These are phyloP conservation scores for Ceyx cyanopectus DNA, from an alignment of 2,113 vertebrate genomes.

Conservation along the genomic window DNA sequence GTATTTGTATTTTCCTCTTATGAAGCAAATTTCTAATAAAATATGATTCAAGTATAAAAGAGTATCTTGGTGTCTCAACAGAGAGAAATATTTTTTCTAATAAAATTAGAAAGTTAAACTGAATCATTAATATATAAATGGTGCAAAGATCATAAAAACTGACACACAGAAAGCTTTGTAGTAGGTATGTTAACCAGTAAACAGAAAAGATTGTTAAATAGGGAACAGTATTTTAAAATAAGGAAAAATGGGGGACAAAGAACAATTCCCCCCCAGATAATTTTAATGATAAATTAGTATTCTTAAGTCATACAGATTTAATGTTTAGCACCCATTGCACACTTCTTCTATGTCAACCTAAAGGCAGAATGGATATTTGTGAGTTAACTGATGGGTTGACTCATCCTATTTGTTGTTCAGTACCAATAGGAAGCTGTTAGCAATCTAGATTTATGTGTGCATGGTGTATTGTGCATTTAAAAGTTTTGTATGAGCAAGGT, in stretches of 20 bases:
- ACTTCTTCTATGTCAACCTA: not conserved
- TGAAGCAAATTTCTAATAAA: not conserved
- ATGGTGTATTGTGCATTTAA: not conserved
- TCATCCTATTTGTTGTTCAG: not conserved
- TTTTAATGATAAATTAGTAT: not conserved
- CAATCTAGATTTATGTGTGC: not conserved
- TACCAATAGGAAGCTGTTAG: not conserved
- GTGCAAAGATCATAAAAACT: not conserved
- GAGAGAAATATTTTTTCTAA: constrained; percentile 16
- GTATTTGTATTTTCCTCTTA: not conserved
- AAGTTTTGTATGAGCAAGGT: not conserved
- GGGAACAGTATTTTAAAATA: not conserved
- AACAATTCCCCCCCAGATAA: not conserved
- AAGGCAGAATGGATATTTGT: not conserved
- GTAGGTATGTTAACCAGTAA: not conserved
- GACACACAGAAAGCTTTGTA: not conserved
- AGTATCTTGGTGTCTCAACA: not conserved
- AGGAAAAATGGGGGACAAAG: not conserved
- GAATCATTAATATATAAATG: not conserved
- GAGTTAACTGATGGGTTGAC: not conserved
- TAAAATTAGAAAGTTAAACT: constrained; percentile 24
- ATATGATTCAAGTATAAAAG: not conserved
- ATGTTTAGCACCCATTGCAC: not conserved
- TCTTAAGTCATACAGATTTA: not conserved
- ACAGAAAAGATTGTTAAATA: not conserved